Evolutionary conservation across 2,797 vertebrate species (phyloP).

Genomic region (Syngnathus acus): DNA sequence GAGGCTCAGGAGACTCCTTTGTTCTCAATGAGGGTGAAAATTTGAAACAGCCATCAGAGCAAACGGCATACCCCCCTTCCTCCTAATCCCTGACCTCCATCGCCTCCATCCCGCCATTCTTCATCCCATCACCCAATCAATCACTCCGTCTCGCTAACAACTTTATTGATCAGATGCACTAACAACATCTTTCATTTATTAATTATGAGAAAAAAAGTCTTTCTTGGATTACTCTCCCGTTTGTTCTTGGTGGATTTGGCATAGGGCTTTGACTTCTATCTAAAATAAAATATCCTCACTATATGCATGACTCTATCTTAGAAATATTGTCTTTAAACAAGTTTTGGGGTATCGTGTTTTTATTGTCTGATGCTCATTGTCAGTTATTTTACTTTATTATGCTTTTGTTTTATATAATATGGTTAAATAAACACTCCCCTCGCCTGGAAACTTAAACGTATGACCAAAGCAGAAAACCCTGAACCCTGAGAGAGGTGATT

Average conservation of each 20-base stretch:
- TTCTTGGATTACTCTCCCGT: slow-evolving; percentile 43
- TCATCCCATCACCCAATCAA: slow-evolving; percentile 51
- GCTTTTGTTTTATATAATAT: too few relatives aligned
- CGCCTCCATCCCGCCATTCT: slow-evolving; percentile 39
- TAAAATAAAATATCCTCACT: background rate
- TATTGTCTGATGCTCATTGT: background rate
- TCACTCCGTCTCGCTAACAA: slow-evolving; percentile 56
- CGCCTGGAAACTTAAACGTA: background rate
- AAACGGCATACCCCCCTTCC: slow-evolving; percentile 20
- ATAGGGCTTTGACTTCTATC: background rate
- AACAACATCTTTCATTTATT: slow-evolving; percentile 69
- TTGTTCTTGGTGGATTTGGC: slow-evolving; percentile 6
- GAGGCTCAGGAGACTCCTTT: slow-evolving; percentile 68
- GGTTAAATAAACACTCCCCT: background rate
- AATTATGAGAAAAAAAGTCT: slow-evolving; percentile 60
- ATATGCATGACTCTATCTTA: background rate
- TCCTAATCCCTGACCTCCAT: slow-evolving; percentile 11
- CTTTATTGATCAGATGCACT: slow-evolving; percentile 66
- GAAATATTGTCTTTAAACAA: background rate
- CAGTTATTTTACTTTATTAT: background rate
- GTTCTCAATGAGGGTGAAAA: slow-evolving; percentile 63
- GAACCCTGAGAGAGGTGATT: background rate
- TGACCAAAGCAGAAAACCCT: background rate
- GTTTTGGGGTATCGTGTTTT: background rate
- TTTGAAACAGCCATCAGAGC: slow-evolving; percentile 58